A percentile compares a stretch with the other conserved stretches of the same genome.
phyloP scores from a whole-genome alignment of 2,888 invertebrate genomes.

The Lapara coniferarum region DNA sequence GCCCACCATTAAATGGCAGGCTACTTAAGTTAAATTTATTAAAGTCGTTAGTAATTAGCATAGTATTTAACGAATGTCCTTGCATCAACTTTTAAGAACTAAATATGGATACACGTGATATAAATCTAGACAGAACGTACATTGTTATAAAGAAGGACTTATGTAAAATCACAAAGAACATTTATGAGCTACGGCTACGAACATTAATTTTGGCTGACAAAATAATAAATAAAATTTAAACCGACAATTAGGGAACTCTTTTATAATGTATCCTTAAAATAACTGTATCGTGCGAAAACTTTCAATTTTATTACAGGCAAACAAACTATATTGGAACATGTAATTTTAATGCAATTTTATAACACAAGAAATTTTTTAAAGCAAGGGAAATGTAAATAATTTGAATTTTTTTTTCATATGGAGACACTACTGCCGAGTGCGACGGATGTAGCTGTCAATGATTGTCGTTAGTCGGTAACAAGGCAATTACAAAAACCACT shows the following conservation, averaged over 20 bases:
- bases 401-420: conserved; percentile 27
- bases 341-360: conserved; percentile 5
- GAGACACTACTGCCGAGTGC: conserved; percentile 1
- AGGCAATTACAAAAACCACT: conserved; percentile 47
- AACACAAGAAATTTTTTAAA: conserved; percentile 37
- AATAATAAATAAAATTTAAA: conserved; percentile 28
- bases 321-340: not conserved
- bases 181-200: conserved; percentile 27
- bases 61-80: conserved; percentile 17
- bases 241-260: conserved; percentile 14
- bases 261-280: conserved; percentile 22
- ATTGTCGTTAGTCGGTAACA: conserved; percentile 47
- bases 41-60: not conserved
- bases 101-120: not conserved
- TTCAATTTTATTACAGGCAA: conserved; percentile 23
- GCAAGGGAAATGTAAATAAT: conserved; percentile 49
- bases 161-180: conserved; percentile 30
- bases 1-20: not conserved
- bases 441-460: conserved; percentile 46
- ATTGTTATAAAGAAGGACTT: conserved; percentile 38
- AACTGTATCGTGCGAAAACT: conserved; percentile 29
- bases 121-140: conserved; percentile 10
- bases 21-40: not conserved
- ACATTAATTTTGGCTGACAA: conserved; percentile 41
- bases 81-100: not conserved